Evolutionary conservation across 1,140 invertebrate species (phyloP), one percentile per base, ranked within the genome.

Genomic region (Euura lappo): DNA sequence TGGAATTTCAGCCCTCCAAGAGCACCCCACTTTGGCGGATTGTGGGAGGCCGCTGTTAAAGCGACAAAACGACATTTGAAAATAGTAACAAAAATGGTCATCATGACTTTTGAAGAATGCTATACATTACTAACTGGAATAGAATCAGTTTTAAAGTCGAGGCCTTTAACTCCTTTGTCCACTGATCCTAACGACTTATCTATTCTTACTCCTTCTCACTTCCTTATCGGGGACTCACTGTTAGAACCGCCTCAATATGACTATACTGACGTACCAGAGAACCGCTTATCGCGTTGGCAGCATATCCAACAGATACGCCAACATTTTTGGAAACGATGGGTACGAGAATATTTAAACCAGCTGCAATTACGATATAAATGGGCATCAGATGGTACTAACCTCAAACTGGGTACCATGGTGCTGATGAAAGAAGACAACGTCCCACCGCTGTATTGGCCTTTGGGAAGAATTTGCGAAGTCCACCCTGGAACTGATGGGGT

Each of bases 1-100:
- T 88, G 83, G 82, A 69, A 79, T 2, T 88, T 84, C 72, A 87
- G 82, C n/a, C 82, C 85, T 2, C 86, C 86, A 2, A 51, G 69
- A 11, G 78, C 79, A 0, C 83, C 85, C 0, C 81, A 87, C 71
- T 83, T 86, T 77, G 84, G 84, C 3, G 85, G 85, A 2, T 77
- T 79, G 0, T 88, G 86, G 86, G 86, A 88, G 68, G 73, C 83
- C 1, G 69, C 83, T 4, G 80, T 88, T 2, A 75, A 82, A 2
- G 77, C 77, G 0, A 80, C 85, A 0, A 86, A 88, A 71, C 76
- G 74, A 5, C 78, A 82, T 2, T 71, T 87, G 0, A 46, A 71
- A 0, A 47, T 11, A 2, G 74, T 81, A 43, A 64, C 73, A 8
- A 77, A 68, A 44, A 73, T 70, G 10, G 64, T 42, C 1, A n/a